These are phyloP conservation scores for Isaurus tuberculatus DNA, from an alignment of 92 coral and sea anemone species.

Conservation along the genomic window DNA sequence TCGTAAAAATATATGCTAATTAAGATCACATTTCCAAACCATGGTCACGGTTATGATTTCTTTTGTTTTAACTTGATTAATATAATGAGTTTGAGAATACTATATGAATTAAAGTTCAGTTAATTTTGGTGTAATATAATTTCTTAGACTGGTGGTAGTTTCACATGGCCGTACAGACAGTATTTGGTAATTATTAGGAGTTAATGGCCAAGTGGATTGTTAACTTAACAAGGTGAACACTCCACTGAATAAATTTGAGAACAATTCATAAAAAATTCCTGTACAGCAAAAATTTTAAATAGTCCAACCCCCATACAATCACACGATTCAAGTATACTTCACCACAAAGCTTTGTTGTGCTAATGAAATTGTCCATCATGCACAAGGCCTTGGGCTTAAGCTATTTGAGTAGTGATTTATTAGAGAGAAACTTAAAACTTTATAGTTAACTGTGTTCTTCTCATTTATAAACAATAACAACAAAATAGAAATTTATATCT, in stretches of 20 bases:
- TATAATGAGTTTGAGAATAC: too few relatives aligned
- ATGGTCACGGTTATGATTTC: too few relatives aligned
- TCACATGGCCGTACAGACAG: neutral
- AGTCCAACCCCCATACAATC: too few relatives aligned
- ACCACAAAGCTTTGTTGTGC: too few relatives aligned
- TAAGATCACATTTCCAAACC: neutral
- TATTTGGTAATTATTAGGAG: neutral
- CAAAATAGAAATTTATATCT: too few relatives aligned
- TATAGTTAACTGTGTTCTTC: too few relatives aligned
- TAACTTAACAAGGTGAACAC: neutral
- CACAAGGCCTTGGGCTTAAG: too few relatives aligned
- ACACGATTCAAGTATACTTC: too few relatives aligned
- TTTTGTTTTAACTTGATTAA: slow-evolving; percentile 31
- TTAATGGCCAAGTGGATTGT: slow-evolving; percentile 1
- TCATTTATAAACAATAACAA: too few relatives aligned
- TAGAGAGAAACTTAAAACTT: too few relatives aligned
- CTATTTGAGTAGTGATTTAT: neutral
- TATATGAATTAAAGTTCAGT: neutral
- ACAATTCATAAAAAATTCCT: neutral
- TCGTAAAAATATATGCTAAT: neutral
- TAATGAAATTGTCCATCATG: too few relatives aligned
- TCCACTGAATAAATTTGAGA: slow-evolving; percentile 1
- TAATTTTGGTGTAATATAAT: neutral
- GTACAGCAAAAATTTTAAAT: too few relatives aligned
- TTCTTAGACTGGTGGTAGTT: slow-evolving; percentile 4